Evolutionary conservation across 2,797 vertebrate genomes (phyloP).

Genomic region (Benthosema pterotum): DNA sequence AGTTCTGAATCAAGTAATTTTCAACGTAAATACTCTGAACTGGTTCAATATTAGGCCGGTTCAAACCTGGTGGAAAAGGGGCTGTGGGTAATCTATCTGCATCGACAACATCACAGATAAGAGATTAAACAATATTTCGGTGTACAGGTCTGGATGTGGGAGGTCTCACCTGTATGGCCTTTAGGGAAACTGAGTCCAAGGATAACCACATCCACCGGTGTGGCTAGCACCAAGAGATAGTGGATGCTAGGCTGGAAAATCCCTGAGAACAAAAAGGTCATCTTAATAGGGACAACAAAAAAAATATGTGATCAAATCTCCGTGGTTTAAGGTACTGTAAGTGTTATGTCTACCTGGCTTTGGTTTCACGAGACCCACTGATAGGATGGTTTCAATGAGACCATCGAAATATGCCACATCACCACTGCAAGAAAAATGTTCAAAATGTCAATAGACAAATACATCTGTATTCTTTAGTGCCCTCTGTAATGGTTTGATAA

Average conservation of each 20-base stretch:
- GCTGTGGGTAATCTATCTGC: too few relatives aligned
- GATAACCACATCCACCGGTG: conserved; percentile 96
- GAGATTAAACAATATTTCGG: neutral
- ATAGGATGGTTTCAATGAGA: conserved; percentile 96
- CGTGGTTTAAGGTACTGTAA: neutral
- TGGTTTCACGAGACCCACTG: conserved; percentile 95
- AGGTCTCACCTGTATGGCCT: conserved; percentile 84
- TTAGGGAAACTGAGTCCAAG: conserved; percentile 93
- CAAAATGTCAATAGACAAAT: neutral
- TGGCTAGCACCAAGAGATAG: conserved; percentile 93
- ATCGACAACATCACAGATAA: too few relatives aligned
- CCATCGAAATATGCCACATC: conserved; percentile 97
- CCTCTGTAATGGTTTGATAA: neutral
- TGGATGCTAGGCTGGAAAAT: conserved; percentile 96
- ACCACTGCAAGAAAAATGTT: conserved; percentile 77
- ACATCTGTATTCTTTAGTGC: neutral
- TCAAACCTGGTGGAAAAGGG: too few relatives aligned
- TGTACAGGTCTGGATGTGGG: neutral
- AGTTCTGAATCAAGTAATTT: too few relatives aligned
- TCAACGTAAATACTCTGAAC: too few relatives aligned
- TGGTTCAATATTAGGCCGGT: too few relatives aligned
- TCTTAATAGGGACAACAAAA: neutral
- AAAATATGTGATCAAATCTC: neutral
- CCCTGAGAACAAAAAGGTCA: conserved; percentile 71
- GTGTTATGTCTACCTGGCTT: conserved; percentile 83